phyloP scores from a whole-genome alignment of 2,888 invertebrate genomes.

The Loripinus fragilis region DNA sequence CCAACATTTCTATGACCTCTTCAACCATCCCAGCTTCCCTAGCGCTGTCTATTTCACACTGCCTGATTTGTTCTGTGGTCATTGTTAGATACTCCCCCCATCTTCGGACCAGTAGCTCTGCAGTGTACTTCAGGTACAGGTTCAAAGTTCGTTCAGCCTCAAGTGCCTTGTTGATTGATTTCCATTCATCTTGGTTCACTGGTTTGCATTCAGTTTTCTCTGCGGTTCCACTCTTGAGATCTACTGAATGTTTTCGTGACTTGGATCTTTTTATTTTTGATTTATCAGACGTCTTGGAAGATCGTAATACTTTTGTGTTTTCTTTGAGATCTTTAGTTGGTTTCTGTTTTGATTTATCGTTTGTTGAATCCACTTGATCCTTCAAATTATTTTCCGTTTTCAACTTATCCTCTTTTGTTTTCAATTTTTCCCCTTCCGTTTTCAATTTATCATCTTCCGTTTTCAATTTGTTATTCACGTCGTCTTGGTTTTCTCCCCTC shows the following conservation, averaged over 20 bases:
- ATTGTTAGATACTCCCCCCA: slow-evolving; percentile 67
- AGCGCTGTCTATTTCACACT: slow-evolving; percentile 59
- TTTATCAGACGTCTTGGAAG: slow-evolving; percentile 7
- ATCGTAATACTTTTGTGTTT: not conserved
- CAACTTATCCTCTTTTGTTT: not conserved
- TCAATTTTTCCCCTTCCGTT: not conserved
- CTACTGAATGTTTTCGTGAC: not conserved
- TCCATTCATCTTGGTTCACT: slow-evolving; percentile 40
- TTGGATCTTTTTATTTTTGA: slow-evolving; percentile 9
- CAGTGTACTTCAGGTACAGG: slow-evolving; percentile 45
- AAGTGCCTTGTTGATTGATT: slow-evolving; percentile 35
- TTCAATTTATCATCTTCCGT: not conserved
- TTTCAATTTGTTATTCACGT: too few relatives aligned
- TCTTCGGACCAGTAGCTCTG: slow-evolving; percentile 52
- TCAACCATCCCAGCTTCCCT: slow-evolving; percentile 46
- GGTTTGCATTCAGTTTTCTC: slow-evolving; percentile 23
- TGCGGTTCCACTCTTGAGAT: not conserved
- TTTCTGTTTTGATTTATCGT: not conserved
- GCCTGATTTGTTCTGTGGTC: slow-evolving; percentile 53
- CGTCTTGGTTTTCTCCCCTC: not conserved
- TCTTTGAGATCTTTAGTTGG: not conserved
- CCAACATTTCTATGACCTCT: slow-evolving; percentile 69
- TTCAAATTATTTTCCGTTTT: slow-evolving; percentile 9
- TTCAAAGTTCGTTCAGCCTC: slow-evolving; percentile 57
- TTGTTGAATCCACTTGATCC: not conserved